Evolutionary conservation across 2,888 invertebrate species (phyloP), one percentile per base, ranked within the genome.

Genomic region (Ectemnius lituratus): DNA sequence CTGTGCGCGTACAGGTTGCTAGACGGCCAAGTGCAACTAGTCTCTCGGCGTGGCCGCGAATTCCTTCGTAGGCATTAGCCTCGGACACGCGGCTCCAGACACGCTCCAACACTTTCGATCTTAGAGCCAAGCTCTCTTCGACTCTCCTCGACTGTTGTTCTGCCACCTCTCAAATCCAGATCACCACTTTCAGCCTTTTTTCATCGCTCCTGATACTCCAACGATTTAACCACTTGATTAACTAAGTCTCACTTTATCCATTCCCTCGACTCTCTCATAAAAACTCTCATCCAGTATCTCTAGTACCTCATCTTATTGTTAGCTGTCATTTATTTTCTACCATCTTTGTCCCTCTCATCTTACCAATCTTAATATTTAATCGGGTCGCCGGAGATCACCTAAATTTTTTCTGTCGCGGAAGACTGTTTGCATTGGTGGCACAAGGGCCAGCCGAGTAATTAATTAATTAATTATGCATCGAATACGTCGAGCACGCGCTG

Each of bases 91-190:
- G 37, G 37, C 37, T 4, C 37, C 37, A 37, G 37, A 27, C 27
- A 6, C 23, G 20, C n/a, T 49, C 11, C 28, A 68, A 71, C 72
- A 74, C 76, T 81, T 74, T 76, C 79, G 67, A 70, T 75, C 70
- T 73, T 68, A 66, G 79, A 70, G 61, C 52, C 8, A 8, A 37
- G 65, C 14, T 16, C 3, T 11, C 20, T 70, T 77, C 45, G n/a
- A 27, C 4, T 23, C 11, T 5, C 20, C 62, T 11, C 49, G 47
- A 23, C 23, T 18, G 45, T 16, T 18, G 20, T 57, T 37, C 8
- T 37, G 8, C 37, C 37, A 37, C 37, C 37, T 37, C 37, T 37
- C 37, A 6, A 11, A 37, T 37, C 37, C 37, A 37, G 37, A 37
- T 37, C 37, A 4, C 37, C 37, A 37, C 37, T 37, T 37, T 37